Evolutionary conservation across 2,888 invertebrate species (phyloP).

Genomic region (Heliconius sara): DNA sequence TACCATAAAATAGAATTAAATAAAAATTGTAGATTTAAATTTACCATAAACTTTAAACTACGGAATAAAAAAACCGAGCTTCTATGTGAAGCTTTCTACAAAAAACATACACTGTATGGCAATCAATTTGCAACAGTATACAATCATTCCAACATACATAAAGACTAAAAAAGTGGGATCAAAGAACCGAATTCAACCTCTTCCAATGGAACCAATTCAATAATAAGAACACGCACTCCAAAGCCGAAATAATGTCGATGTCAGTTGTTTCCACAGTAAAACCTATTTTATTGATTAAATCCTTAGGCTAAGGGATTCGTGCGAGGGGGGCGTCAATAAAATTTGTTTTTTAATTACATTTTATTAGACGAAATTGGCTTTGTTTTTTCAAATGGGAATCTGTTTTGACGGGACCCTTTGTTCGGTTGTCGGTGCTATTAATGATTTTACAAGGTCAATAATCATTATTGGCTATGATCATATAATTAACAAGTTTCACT

Average conservation of each 20-base stretch:
- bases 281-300: constrained; percentile 77
- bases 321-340: constrained; percentile 76
- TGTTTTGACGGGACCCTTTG: constrained; percentile 71
- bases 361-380: constrained; percentile 79
- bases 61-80: neutral
- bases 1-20: neutral
- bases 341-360: constrained; percentile 79
- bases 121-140: constrained; percentile 32
- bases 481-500: constrained; percentile 77
- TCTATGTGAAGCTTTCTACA: neutral
- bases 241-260: constrained; percentile 64
- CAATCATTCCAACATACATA: constrained; percentile 13
- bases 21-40: too few species aligned
- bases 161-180: constrained; percentile 16
- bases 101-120: neutral
- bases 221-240: constrained; percentile 63
- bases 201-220: constrained; percentile 70
- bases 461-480: constrained; percentile 78
- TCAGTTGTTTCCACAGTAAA: constrained; percentile 53
- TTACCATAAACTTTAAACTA: too few species aligned
- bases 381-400: constrained; percentile 71
- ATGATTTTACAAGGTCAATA: constrained; percentile 82
- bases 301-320: constrained; percentile 59
- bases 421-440: constrained; percentile 74
- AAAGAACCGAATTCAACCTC: constrained; percentile 58